A percentile compares a stretch with the other conserved stretches of the same genome.
phyloP scores from a whole-genome alignment of 2,797 vertebrate species.

The Poecilia picta region DNA sequence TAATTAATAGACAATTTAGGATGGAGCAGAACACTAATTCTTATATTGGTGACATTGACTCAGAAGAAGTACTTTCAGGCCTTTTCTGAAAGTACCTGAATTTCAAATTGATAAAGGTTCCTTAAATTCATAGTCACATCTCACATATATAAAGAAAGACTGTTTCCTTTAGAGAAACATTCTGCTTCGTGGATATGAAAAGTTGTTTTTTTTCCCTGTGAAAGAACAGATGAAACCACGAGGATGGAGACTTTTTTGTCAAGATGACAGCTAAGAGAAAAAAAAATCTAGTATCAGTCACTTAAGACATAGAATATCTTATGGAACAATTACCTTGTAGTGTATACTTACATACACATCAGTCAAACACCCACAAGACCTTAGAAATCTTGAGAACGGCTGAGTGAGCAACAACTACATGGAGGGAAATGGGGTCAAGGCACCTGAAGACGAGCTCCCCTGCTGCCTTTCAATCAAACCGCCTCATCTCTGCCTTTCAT shows the following conservation, averaged over 20 bases:
- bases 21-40: not conserved
- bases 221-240: slow-evolving; percentile 5
- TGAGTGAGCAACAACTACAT: slow-evolving; percentile 51
- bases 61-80: not conserved
- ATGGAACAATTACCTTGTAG: slow-evolving; percentile 18
- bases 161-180: too few species aligned
- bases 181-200: not conserved
- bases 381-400: slow-evolving; percentile 37
- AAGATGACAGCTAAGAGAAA: slow-evolving; percentile 29
- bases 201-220: not conserved
- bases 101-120: too few species aligned
- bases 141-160: not conserved
- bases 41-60: not conserved
- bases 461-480: slow-evolving; percentile 56
- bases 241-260: slow-evolving; percentile 14
- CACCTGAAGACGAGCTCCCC: slow-evolving; percentile 45
- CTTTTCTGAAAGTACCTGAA: not conserved
- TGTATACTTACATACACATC: slow-evolving; percentile 4
- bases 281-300: slow-evolving; percentile 12
- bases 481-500: slow-evolving; percentile 38
- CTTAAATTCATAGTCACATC: too few species aligned
- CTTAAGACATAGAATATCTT: slow-evolving; percentile 16
- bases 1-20: not conserved
- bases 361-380: slow-evolving; percentile 24
- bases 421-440: slow-evolving; percentile 61